Evolutionary conservation across 1,140 invertebrate genomes (phyloP).

Genomic region (Caenorhabditis inopinata): DNA sequence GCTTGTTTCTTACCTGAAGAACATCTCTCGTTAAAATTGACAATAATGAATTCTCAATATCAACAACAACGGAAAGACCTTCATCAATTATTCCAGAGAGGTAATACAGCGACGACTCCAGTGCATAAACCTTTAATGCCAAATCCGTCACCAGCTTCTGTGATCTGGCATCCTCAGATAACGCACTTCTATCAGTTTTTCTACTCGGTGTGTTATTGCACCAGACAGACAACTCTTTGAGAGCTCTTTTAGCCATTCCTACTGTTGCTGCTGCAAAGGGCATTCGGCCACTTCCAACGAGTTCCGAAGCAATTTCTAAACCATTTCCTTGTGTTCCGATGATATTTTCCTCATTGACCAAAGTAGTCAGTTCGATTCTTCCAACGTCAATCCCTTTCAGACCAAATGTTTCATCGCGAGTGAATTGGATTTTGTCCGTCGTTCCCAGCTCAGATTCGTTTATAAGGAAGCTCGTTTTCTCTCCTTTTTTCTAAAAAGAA

Average conservation of each 20-base stretch:
- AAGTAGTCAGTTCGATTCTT: background rate
- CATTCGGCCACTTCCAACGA: background rate
- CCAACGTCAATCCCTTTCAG: slow-evolving; percentile 32
- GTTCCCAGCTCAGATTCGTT: slow-evolving; percentile 4
- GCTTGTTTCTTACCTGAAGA: background rate
- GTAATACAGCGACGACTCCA: slow-evolving; percentile 62
- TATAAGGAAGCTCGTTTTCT: slow-evolving; percentile 14
- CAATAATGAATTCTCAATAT: slow-evolving; percentile 61
- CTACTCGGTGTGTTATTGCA: slow-evolving; percentile 15
- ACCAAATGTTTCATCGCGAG: slow-evolving; percentile 32
- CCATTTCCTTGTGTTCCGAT: slow-evolving; percentile 2
- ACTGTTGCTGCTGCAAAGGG: background rate
- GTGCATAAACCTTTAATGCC: slow-evolving; percentile 54
- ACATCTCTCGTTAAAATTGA: slow-evolving; percentile 48
- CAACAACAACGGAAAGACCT: slow-evolving; percentile 53
- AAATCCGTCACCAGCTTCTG: slow-evolving; percentile 55
- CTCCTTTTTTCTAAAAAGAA: background rate
- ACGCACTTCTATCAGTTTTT: background rate
- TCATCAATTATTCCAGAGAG: slow-evolving; percentile 58
- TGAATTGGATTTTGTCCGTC: slow-evolving; percentile 24
- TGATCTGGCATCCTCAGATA: slow-evolving; percentile 9
- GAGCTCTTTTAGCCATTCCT: background rate
- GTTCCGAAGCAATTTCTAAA: background rate
- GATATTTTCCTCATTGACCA: slow-evolving; percentile 20
- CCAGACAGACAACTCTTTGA: background rate